Percentiles rank a stretch among this genome's conserved stretches.
phyloP scores from a whole-genome alignment of 2,797 vertebrate genomes.

The Alca torda region DNA sequence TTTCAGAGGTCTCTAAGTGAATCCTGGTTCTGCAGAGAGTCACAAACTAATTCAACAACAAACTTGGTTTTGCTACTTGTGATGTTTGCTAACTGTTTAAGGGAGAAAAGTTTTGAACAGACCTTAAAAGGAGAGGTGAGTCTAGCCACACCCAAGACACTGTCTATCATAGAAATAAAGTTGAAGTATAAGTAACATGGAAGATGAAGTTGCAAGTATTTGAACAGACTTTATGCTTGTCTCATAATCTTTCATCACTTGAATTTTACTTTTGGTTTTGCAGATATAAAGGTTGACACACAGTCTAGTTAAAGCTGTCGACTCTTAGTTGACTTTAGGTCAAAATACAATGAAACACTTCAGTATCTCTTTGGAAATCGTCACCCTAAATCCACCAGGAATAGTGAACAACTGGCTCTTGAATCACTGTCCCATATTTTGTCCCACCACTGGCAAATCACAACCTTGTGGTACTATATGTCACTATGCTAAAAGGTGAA shows the following conservation, averaged over 20 bases:
- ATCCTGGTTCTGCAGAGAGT: constrained; percentile 12
- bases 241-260: neutral
- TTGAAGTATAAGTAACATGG: neutral
- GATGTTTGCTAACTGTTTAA: constrained; percentile 22
- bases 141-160: neutral
- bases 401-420: neutral
- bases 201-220: neutral
- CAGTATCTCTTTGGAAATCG: neutral
- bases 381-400: neutral
- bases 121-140: neutral
- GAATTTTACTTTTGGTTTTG: neutral
- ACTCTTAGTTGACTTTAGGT: neutral
- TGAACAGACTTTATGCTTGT: neutral
- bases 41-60: neutral
- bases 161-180: neutral
- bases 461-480: neutral
- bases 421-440: neutral
- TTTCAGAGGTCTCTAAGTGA: neutral
- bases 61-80: constrained; percentile 65
- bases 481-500: neutral
- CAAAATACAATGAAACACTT: neutral
- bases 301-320: neutral
- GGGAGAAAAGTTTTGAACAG: neutral
- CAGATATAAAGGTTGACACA: neutral
- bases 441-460: neutral